phyloP scores from a whole-genome alignment of 2,888 invertebrate species.

The Rhamnusium bicolor region DNA sequence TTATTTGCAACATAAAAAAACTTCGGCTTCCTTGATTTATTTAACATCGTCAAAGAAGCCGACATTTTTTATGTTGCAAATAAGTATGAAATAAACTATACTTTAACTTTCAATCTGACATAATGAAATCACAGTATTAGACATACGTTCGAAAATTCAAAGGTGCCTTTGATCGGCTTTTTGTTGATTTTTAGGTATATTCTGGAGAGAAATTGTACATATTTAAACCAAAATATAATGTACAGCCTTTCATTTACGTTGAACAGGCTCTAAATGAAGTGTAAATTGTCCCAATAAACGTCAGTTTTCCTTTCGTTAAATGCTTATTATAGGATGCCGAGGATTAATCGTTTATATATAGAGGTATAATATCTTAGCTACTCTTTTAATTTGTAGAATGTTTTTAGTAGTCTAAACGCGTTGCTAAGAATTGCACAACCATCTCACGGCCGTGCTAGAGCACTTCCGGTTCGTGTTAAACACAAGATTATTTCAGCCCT shows the following conservation, averaged over 20 bases:
- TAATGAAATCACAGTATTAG: too few relatives aligned
- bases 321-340: background rate
- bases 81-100: too few relatives aligned
- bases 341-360: conserved; percentile 15
- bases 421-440: conserved; percentile 61
- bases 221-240: background rate
- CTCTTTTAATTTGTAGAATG: conserved; percentile 64
- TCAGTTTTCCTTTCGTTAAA: conserved; percentile 7
- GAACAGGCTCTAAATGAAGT: background rate
- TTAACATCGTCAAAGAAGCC: too few relatives aligned
- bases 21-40: too few relatives aligned
- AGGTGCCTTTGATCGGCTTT: too few relatives aligned
- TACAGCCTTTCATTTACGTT: background rate
- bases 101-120: too few relatives aligned
- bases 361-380: conserved; percentile 49
- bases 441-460: conserved; percentile 60
- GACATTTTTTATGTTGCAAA: too few relatives aligned
- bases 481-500: conserved; percentile 61
- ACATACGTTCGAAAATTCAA: too few relatives aligned
- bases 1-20: too few relatives aligned
- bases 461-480: conserved; percentile 63
- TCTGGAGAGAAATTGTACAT: background rate
- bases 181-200: too few relatives aligned
- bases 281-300: background rate
- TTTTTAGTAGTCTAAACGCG: conserved; percentile 65